phyloP scores from a whole-genome alignment of 2,888 invertebrate species.

The Drosophila neotestacea region DNA sequence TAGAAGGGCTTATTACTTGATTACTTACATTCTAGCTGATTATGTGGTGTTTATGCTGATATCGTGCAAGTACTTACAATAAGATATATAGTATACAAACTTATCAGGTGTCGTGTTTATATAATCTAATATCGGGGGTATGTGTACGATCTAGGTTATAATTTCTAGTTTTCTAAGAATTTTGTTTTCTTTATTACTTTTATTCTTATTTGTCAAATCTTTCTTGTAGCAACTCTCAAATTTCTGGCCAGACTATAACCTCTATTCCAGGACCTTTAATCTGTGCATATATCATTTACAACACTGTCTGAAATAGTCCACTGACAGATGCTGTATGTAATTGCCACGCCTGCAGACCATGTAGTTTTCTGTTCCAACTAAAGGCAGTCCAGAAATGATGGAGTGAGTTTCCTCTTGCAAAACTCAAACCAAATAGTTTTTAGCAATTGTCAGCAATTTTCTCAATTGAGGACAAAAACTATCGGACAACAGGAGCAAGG shows the following conservation, averaged over 20 bases:
- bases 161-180: too few relatives aligned
- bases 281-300: constrained; percentile 57
- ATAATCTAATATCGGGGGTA: too few relatives aligned
- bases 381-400: neutral
- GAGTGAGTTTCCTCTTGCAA: neutral
- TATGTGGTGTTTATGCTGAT: neutral
- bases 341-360: constrained; percentile 38
- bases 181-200: too few relatives aligned
- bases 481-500: constrained; percentile 47
- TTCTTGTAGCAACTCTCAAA: too few relatives aligned
- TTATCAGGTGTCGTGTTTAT: neutral
- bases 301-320: constrained; percentile 10
- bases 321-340: constrained; percentile 37
- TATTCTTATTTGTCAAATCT: neutral
- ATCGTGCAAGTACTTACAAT: neutral
- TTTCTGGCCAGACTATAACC: neutral
- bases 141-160: too few relatives aligned
- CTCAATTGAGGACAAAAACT: constrained; percentile 70
- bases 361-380: neutral
- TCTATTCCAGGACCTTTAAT: constrained; percentile 22
- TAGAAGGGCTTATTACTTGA: neutral
- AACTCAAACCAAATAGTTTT: constrained; percentile 55
- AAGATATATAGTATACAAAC: neutral
- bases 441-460: constrained; percentile 84
- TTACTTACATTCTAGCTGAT: neutral